Evolutionary conservation across 2,113 vertebrate genomes (phyloP).

Genomic region (Aptenodytes forsteri): DNA sequence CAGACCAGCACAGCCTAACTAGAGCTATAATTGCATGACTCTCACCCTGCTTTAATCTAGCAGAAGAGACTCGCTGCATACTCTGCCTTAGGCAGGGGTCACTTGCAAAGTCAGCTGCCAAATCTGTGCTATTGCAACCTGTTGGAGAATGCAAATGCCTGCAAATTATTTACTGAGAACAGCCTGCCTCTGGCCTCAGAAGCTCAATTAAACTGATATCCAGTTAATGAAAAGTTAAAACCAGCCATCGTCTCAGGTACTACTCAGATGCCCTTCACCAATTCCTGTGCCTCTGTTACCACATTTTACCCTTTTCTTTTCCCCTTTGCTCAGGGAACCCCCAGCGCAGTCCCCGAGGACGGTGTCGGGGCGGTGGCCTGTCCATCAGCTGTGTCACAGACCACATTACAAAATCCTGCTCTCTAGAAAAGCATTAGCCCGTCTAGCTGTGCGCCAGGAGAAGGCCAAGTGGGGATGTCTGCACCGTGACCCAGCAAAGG

Average conservation of each 20-base stretch:
- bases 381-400: not conserved
- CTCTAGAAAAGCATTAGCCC: not conserved
- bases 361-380: not conserved
- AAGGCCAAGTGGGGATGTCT: accelerated
- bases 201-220: not conserved
- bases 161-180: not conserved
- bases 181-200: not conserved
- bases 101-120: not conserved
- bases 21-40: not conserved
- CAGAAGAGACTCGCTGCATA: not conserved
- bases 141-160: not conserved
- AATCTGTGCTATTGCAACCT: not conserved
- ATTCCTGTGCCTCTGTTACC: not conserved
- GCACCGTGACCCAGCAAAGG: not conserved
- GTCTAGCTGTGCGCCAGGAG: not conserved
- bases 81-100: not conserved
- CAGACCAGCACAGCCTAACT: not conserved
- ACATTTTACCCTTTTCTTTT: not conserved
- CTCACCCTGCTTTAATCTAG: not conserved
- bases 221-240: not conserved
- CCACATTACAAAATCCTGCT: not conserved
- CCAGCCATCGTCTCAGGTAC: not conserved
- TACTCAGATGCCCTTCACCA: not conserved
- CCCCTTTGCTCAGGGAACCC: not conserved
- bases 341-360: accelerated